Conservation (phyloP, 2,113 vertebrate genomes). For the Gavialis gangeticus region DNA sequence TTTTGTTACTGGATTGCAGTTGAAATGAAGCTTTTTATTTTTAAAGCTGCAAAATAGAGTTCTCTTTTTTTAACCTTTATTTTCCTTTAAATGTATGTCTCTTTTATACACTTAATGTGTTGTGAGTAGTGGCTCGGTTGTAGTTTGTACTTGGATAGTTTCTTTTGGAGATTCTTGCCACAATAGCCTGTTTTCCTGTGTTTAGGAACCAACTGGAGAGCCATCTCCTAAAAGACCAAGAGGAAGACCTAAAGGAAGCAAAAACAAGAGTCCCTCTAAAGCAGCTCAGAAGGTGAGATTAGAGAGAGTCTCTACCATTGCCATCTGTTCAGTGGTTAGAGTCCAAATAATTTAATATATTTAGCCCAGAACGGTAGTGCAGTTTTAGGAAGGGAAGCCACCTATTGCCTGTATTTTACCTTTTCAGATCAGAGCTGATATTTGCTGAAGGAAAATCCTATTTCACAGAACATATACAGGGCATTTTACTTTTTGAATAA, state of each 20-base stretch:
- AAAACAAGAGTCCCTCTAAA: slow-evolving; percentile 98
- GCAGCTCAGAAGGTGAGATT: slow-evolving; percentile 94
- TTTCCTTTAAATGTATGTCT: slow-evolving; percentile 19
- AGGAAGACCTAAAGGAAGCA: slow-evolving; percentile 97
- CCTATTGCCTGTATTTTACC: slow-evolving; percentile 2
- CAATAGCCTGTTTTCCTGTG: slow-evolving; percentile 77
- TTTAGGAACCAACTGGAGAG: slow-evolving; percentile 92
- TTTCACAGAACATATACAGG: neutral
- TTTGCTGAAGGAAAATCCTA: neutral
- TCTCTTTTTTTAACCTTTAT: slow-evolving; percentile 42
- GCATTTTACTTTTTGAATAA: neutral
- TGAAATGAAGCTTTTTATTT: slow-evolving; percentile 24
- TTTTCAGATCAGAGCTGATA: slow-evolving; percentile 18
- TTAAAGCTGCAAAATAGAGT: neutral
- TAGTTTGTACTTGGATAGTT: slow-evolving; percentile 25
- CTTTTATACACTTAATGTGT: slow-evolving; percentile 34
- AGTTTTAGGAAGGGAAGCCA: slow-evolving; percentile 42
- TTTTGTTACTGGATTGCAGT: slow-evolving; percentile 8
- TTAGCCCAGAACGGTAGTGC: slow-evolving; percentile 12
- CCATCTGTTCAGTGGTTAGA: neutral
- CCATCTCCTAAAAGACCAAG: slow-evolving; percentile 96
- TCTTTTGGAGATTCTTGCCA: slow-evolving; percentile 68
- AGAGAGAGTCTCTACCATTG: slow-evolving; percentile 15
- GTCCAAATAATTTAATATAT: neutral
- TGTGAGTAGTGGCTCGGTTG: slow-evolving; percentile 36